Percentiles rank a stretch among this genome's conserved stretches.
Conservation (phyloP, 1,140 invertebrate genomes). For the Plutomurus gul region DNA sequence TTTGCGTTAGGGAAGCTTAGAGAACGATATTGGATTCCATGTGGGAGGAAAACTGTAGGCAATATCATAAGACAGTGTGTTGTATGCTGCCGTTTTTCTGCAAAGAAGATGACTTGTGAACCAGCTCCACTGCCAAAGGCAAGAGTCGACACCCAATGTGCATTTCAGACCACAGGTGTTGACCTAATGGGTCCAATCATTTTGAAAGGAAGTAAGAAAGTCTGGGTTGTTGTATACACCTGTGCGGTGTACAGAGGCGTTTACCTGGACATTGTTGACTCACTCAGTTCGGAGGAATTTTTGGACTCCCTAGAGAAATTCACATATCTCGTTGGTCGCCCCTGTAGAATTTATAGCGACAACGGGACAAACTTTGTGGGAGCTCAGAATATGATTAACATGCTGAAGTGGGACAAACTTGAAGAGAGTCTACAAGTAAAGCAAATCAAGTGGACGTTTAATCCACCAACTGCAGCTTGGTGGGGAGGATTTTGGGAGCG, state of each 20-base stretch:
- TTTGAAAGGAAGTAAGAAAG: slow-evolving; percentile 53
- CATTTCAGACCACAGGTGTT: slow-evolving; percentile 55
- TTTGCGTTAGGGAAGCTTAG: neutral
- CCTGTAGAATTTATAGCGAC: slow-evolving; percentile 47
- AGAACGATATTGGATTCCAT: slow-evolving; percentile 4
- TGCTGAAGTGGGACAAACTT: neutral
- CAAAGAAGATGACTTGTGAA: neutral
- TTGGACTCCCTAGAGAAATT: slow-evolving; percentile 51
- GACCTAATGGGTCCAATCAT: slow-evolving; percentile 56
- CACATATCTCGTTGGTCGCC: slow-evolving; percentile 45
- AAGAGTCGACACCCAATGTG: slow-evolving; percentile 51
- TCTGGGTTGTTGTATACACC: slow-evolving; percentile 58
- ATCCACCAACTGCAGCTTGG: neutral
- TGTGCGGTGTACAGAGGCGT: slow-evolving; percentile 57
- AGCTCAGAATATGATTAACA: neutral
- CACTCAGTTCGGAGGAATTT: slow-evolving; percentile 50
- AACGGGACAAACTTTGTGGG: slow-evolving; percentile 54
- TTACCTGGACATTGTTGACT: slow-evolving; percentile 56
- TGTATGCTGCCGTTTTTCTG: neutral
- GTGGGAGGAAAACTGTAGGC: neutral
- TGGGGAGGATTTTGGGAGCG: neutral
- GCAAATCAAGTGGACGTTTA: neutral
- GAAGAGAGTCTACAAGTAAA: neutral
- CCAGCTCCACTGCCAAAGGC: slow-evolving; percentile 50
- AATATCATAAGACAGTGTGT: neutral